A percentile compares a stretch with the other conserved stretches of the same genome.
These are phyloP conservation scores for Dendropsophus ebraccatus DNA, from an alignment of 2,113 vertebrate species.

Conservation along the genomic window DNA sequence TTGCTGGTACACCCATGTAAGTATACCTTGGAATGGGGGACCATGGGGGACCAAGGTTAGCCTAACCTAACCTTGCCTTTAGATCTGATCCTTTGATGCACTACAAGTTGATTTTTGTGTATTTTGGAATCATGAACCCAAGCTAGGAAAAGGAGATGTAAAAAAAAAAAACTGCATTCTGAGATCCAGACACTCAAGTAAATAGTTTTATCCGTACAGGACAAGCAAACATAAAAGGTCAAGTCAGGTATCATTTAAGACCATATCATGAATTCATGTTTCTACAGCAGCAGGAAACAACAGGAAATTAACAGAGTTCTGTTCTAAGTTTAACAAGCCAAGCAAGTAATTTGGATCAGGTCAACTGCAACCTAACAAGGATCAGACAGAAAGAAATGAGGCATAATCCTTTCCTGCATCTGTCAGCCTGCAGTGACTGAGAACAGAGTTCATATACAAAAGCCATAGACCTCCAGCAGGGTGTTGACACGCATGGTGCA, in stretches of 20 bases:
- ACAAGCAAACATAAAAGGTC: background rate
- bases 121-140: background rate
- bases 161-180: background rate
- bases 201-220: background rate
- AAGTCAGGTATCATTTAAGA: background rate
- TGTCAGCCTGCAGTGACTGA: conserved; percentile 7
- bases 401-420: conserved; percentile 26
- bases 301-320: conserved; percentile 16
- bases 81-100: no score
- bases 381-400: conserved; percentile 1
- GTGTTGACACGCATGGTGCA: background rate
- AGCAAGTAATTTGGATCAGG: conserved; percentile 18
- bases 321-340: conserved; percentile 6
- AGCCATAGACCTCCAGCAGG: conserved; percentile 18
- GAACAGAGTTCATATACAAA: conserved; percentile 11
- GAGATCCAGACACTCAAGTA: background rate
- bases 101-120: no score
- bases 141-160: background rate
- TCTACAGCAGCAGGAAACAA: background rate
- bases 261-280: background rate
- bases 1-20: no score
- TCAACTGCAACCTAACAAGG: conserved; percentile 18
- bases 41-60: no score
- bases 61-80: no score
- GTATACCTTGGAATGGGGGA: no score